phyloP scores from a whole-genome alignment of 2,797 vertebrate species.

The Myotis planiceps region DNA sequence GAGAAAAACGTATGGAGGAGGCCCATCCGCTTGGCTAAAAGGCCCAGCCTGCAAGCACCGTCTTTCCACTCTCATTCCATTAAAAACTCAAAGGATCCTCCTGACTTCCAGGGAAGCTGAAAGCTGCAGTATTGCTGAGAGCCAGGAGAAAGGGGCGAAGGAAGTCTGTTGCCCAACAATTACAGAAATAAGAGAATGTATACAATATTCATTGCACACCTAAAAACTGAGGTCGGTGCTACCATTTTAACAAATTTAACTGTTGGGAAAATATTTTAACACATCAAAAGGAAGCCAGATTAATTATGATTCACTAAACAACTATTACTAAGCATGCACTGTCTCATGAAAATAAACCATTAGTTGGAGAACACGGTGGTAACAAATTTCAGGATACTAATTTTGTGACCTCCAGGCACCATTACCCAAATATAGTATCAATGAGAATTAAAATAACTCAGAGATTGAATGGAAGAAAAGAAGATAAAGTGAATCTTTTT shows the following conservation, averaged over 20 bases:
- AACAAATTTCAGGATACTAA: slow-evolving; percentile 23
- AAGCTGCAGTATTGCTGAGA: neutral
- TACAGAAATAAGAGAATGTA: neutral
- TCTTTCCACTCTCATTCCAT: neutral
- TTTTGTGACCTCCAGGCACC: neutral
- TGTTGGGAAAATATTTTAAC: neutral
- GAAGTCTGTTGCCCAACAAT: neutral
- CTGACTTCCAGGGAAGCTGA: neutral
- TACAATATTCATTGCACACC: neutral
- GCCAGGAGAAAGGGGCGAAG: neutral
- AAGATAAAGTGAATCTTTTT: neutral
- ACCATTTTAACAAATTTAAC: neutral
- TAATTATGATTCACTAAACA: neutral
- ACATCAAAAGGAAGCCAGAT: neutral
- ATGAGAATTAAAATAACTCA: neutral
- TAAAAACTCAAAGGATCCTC: neutral
- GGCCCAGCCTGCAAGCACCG: accelerated
- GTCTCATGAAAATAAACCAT: neutral
- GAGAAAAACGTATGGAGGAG: neutral
- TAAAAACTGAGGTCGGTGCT: neutral
- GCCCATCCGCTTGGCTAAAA: neutral
- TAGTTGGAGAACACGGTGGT: neutral
- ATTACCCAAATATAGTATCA: neutral
- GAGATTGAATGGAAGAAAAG: neutral
- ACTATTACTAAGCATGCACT: neutral